Base-by-base conservation (phyloP, 2,888 invertebrate genomes). In the Nebria salina region DNA sequence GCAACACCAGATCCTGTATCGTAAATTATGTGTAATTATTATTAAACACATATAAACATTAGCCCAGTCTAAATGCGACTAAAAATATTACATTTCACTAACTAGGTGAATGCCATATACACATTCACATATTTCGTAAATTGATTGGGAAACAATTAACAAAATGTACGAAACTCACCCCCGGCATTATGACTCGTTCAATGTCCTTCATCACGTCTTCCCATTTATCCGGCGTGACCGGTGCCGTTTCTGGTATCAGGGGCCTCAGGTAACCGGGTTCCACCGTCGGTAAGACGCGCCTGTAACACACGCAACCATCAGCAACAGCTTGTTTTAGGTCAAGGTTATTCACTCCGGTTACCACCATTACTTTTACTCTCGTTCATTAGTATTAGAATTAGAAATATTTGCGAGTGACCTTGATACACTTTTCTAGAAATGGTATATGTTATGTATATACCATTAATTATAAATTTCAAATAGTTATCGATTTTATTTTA, bases 111-210 rank as follows among this genome's bases (percentile, higher is more conserved):
- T 34, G 34, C 34, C 34, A 34, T 34, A 34, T 34, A 34, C 5
- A 34, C 34, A 34, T 34, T 34, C 34, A 34, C 34, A 34, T 34
- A 34, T 34, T 34, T 34, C 34, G 34, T 34, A 4, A 34, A 34
- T 34, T 34, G 34, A 34, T 34, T 34, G 34, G 5, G 34, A 34
- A 34, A 34, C 34, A 34, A 34, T 34, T 34, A 34, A 11, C 13
- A 7, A 54, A 77, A 11, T 75, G 20, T 20, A 20, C 20, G n/a
- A 43, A 72, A 88, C 88, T 89, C 88, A 92, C 97, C 74, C 99
- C 99, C 0, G 98, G 98, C 98, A 99, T 98, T 84, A 99, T 96
- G 80, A 98, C 95, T 78, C 94, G 91, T 88, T 99, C 98, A 83
- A 99, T 93, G 88, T 99, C 99, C 5, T 93, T 92, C 93, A 99